Conservation (phyloP, 30 jellyfish, hydroid and myxozoan species). For the Aurelia aurita region DNA sequence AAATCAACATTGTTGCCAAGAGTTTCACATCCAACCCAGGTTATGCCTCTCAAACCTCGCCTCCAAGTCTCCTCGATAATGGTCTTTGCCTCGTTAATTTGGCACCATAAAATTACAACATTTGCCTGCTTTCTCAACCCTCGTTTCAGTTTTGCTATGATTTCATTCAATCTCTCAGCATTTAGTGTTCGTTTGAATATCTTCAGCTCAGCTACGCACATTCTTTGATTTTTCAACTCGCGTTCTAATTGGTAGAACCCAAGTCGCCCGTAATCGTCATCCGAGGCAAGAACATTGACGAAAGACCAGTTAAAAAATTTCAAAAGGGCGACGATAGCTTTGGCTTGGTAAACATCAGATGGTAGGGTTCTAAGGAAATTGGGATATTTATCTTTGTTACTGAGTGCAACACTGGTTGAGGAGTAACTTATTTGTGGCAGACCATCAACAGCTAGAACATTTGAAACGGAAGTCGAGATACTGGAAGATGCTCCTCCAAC, state of each 20-base stretch:
- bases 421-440: conserved; percentile 89
- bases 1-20: conserved; percentile 65
- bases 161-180: conserved; percentile 36
- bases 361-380: conserved; percentile 84
- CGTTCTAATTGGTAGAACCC: conserved; percentile 68
- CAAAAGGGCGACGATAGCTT: conserved; percentile 76
- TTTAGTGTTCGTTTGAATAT: conserved; percentile 50
- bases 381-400: conserved; percentile 58
- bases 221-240: conserved; percentile 47
- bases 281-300: conserved; percentile 80
- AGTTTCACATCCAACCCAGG: conserved; percentile 90
- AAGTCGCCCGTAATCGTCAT: conserved; percentile 89
- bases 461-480: conserved; percentile 77
- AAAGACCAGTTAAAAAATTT: conserved; percentile 74
- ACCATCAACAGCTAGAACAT: conserved; percentile 67
- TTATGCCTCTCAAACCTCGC: conserved; percentile 54
- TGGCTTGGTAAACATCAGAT: conserved; percentile 80
- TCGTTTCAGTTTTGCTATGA: conserved; percentile 9
- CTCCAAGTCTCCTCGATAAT: conserved; percentile 73
- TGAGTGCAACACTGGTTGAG: conserved; percentile 70
- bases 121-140: conserved; percentile 43
- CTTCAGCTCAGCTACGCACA: conserved; percentile 80
- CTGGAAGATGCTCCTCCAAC: conserved; percentile 82
- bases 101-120: conserved; percentile 87
- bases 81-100: conserved; percentile 61